phyloP scores from a whole-genome alignment of 2,113 vertebrate species.

The Dasyurus viverrinus region DNA sequence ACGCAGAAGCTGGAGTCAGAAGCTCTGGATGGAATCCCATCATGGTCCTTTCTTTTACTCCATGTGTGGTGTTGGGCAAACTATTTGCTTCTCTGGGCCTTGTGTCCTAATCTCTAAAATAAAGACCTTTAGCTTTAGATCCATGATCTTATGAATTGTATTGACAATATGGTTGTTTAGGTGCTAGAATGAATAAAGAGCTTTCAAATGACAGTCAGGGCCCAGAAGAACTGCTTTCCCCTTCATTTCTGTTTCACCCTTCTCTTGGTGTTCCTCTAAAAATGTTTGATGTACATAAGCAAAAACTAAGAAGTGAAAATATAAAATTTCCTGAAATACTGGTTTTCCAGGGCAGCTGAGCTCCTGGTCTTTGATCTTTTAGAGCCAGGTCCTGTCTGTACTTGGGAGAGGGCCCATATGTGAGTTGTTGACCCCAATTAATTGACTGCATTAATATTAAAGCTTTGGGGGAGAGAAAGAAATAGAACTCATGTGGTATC shows the following conservation, averaged over 20 bases:
- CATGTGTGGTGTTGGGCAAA: background rate
- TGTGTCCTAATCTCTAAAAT: background rate
- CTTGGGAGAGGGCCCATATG: background rate
- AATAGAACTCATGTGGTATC: background rate
- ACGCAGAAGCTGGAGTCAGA: background rate
- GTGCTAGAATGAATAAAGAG: background rate
- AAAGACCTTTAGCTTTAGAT: background rate
- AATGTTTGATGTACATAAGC: background rate
- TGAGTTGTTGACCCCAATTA: background rate
- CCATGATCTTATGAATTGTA: background rate
- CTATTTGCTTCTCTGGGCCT: background rate
- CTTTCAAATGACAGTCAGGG: background rate
- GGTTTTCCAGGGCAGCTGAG: background rate
- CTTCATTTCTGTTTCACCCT: background rate
- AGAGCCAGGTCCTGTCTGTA: slow-evolving; percentile 2
- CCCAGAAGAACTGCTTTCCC: background rate
- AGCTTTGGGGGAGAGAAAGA: background rate
- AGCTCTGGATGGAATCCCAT: background rate
- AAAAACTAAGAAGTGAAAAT: slow-evolving; percentile 26
- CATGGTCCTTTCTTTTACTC: background rate
- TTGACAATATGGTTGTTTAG: background rate
- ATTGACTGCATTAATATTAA: background rate
- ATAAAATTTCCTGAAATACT: background rate
- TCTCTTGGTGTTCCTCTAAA: background rate
- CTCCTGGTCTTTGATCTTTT: background rate